Evolutionary conservation across 2,888 invertebrate species (phyloP).

Genomic region (Melipona bicolor): DNA sequence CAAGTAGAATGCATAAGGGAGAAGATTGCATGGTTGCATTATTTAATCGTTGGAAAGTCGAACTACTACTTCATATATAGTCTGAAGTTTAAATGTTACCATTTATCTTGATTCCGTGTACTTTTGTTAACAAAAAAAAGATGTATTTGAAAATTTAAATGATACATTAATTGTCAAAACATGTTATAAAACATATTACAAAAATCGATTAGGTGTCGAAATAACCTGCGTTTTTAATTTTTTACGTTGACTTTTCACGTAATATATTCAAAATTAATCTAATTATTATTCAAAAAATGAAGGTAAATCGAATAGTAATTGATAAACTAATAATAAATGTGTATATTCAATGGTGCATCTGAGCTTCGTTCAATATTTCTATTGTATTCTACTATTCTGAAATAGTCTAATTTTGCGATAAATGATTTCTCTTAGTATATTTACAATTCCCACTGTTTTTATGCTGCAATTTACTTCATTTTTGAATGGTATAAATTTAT

Average conservation of each 20-base stretch:
- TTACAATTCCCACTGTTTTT: background rate
- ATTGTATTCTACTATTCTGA: background rate
- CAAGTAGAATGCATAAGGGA: background rate
- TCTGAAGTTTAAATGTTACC: background rate
- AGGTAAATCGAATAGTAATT: background rate
- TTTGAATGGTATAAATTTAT: conserved; percentile 8
- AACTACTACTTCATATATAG: background rate
- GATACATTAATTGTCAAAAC: background rate
- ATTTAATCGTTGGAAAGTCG: conserved; percentile 6
- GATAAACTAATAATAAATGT: background rate
- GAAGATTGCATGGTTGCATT: background rate
- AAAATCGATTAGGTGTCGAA: background rate
- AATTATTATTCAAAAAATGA: no score
- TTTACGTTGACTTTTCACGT: background rate
- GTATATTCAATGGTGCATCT: background rate
- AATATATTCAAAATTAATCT: no score
- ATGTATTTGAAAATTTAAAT: background rate
- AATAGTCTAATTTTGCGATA: background rate
- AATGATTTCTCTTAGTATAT: background rate
- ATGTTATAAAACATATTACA: background rate
- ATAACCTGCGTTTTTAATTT: background rate
- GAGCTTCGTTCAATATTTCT: background rate
- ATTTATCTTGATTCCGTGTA: background rate
- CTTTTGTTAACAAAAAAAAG: background rate
- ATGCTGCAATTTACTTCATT: conserved; percentile 3